Conservation (phyloP, 2,797 vertebrate species). For the Siniperca scherzeri region DNA sequence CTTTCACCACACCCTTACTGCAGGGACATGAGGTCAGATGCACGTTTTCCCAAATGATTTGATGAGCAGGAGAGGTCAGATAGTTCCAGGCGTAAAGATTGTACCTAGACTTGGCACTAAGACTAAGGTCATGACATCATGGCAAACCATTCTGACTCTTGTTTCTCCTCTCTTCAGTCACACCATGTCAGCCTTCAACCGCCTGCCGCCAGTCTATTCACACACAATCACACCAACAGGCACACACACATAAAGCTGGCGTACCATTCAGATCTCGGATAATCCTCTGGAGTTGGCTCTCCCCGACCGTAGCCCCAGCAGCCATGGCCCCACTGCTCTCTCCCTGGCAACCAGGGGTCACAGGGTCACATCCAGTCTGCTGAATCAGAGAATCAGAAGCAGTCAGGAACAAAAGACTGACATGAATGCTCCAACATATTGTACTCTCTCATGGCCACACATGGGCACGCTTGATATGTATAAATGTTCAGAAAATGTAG, state of each 20-base stretch:
- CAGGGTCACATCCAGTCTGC: constrained; percentile 80
- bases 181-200: constrained; percentile 44
- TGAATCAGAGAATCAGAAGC: constrained; percentile 82
- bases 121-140: constrained; percentile 19
- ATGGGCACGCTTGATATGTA: constrained; percentile 3
- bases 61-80: constrained; percentile 7
- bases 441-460: constrained; percentile 19
- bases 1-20: constrained; percentile 55
- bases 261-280: constrained; percentile 95
- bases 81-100: constrained; percentile 28
- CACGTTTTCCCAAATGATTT: constrained; percentile 41
- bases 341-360: constrained; percentile 79
- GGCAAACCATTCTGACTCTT: constrained; percentile 26
- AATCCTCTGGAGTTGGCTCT: constrained; percentile 96
- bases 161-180: constrained; percentile 44
- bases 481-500: neutral
- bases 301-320: constrained; percentile 81
- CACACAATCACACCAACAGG: constrained; percentile 36
- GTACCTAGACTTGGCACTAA: constrained; percentile 1
- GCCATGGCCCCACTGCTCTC: constrained; percentile 86
- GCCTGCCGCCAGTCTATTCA: constrained; percentile 32
- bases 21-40: constrained; percentile 31
- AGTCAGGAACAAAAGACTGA: constrained; percentile 62
- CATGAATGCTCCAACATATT: constrained; percentile 40
- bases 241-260: constrained; percentile 57